Conservation (phyloP, 1,140 invertebrate species). For the Lepidurus couesii region DNA sequence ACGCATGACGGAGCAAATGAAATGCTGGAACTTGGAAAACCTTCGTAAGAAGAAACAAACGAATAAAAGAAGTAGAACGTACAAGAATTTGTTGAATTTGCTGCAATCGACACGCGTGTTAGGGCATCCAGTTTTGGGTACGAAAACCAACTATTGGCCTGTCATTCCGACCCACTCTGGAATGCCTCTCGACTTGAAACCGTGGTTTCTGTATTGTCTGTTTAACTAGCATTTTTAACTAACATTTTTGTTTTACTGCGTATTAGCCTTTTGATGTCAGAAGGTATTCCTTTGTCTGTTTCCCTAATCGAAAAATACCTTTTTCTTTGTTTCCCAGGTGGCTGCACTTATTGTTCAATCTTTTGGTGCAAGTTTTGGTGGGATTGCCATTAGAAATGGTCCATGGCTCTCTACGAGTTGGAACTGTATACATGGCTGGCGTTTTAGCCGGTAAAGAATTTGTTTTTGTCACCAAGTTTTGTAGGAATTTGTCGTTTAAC, state of each 20-base stretch:
- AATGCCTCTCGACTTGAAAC: too few species aligned
- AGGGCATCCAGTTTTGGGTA: too few species aligned
- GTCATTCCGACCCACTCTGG: too few species aligned
- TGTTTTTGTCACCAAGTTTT: constrained; percentile 31
- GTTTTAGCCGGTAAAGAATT: constrained; percentile 67
- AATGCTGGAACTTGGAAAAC: background rate
- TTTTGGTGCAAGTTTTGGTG: constrained; percentile 82
- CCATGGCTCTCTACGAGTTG: constrained; percentile 83
- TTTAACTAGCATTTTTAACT: too few species aligned
- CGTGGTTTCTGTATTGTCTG: too few species aligned
- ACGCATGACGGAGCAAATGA: background rate
- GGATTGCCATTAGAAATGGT: constrained; percentile 94
- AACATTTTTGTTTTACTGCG: too few species aligned
- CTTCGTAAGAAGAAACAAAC: background rate
- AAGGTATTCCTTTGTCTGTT: constrained; percentile 5
- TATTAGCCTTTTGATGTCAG: background rate
- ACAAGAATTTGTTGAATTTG: background rate
- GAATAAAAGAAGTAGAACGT: background rate
- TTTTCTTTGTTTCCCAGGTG: constrained; percentile 60
- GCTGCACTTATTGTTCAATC: constrained; percentile 91
- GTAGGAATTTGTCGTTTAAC: background rate
- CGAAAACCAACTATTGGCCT: too few species aligned
- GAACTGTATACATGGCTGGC: constrained; percentile 86
- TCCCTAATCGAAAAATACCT: constrained; percentile 24
- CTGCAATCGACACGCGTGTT: too few species aligned